Base-by-base conservation (phyloP, 2,113 vertebrate genomes). In the Picathartes gymnocephalus region DNA sequence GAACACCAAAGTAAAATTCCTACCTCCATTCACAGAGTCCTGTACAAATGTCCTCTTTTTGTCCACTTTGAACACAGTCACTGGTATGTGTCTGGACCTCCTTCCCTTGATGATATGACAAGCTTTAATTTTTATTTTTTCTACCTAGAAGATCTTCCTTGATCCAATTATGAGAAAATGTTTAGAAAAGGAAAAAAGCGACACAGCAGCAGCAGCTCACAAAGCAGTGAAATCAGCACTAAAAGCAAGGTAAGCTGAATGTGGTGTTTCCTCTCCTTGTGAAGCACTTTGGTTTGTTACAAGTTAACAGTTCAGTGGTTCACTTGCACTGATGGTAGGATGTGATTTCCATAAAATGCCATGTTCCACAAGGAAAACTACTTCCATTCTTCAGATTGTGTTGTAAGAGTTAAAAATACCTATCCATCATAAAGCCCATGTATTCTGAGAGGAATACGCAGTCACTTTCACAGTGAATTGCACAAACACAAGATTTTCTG, bases 121-220 rank as follows among this genome's bases (percentile, higher is more conserved):
- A 50, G 4, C 57, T 68, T 58, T 81, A 13, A 10, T 61, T 74
- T 80, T 61, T 37, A 15, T 27, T 79, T 87, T 84, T 74, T 70
- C 58, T 69, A 15, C 33, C 27, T 40, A 94, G 95, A 92, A 81
- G 8, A 73, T 88, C 30, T 79, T 76, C 70, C 40, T 47, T 88
- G 77, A 86, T 74, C 93, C 80, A 93, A 96, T 96, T 95, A 98
- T 98, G 98, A 97, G 98, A 99, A 97, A 93, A 99, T 99, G 99
- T 99, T 99, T 89, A 98, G 99, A 76, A 99, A 99, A 97, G 99
- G 98, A 48, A 99, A 99, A 90, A 99, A 99, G 88, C 98, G 99
- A 33, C 99, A 99, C 97, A 99, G 99, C 96, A 99, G 99, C 87
- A 99, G 99, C 98, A 99, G 99, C 93, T 99, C 99, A 6, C 99